Evolutionary conservation across 2,888 invertebrate species (phyloP), one percentile per base, ranked within the genome.

Genomic region (Pristionchus exspectatus): DNA sequence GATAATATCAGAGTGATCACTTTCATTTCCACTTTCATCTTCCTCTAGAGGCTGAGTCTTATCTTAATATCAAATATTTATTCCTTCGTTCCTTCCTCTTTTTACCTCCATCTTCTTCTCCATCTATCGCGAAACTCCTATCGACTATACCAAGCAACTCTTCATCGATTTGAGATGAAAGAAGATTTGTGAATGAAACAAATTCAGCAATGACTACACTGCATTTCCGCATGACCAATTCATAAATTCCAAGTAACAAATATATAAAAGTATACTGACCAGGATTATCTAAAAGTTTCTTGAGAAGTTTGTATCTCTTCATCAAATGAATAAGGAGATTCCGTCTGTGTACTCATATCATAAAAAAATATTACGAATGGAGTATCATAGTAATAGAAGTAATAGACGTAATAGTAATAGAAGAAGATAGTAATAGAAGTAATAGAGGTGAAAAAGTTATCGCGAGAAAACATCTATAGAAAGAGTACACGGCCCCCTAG

Each of bases 261-360:
- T 50, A 50, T 50, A 50, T 50, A 12, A 50, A 50, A 50, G 44
- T 50, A 9, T 27, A 27, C 69, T 77, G 33, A 77, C 77, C 77
- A 24, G 77, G 77, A 77, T 77, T 44, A 33, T 77, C 44, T 24
- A 77, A 24, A 38, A 77, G 77, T 30, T 38, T 33, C 33, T 77
- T 33, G 44, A 77, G 33, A 38, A 77, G 77, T 77, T 44, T 30
- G 77, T 38, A 77, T 30, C 24, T 33, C 33, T 38, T 77, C 77
- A 21, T 38, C 38, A 14, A 30, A 21, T 77, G 77, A 30, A 77
- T 77, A 77, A 24, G 33, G 24, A 77, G 33, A 33, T 12, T 77
- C 77, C 5, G 77, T 77, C 44, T 77, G 77, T 33, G 77, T 77
- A 69, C 69, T 69, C 69, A 69, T 69, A n/a, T 69, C 69, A 69